Base-by-base conservation (phyloP, 2,888 invertebrate genomes). In the Meteorus cinctellus region DNA sequence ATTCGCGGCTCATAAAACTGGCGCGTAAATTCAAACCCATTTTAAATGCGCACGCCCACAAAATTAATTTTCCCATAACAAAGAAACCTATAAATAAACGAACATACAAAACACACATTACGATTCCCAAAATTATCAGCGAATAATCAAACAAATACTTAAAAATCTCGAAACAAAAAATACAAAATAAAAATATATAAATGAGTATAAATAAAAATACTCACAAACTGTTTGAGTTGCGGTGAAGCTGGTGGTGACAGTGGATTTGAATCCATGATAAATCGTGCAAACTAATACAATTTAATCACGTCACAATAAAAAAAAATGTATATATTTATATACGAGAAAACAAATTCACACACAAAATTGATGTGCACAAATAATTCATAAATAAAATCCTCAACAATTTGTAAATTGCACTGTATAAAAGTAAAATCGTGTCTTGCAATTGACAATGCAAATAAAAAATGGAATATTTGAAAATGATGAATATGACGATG, bases 181-280 rank as follows among this genome's bases (percentile, higher is more conserved):
- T 12, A 41, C 8, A 41, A 41, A 2, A 24, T 24, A 24, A 8
- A 41, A 12, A 41, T 2, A 8, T 12, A 12, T 41, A 2, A 41
- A 8, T 41, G 34, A 68, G 66, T 31, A 14, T 65, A 51, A 71
- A 24, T 51, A 24, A 67, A 48, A 68, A 69, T 69, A 86, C 86
- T 86, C 79, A 87, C 87, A 75, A 80, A 62, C 72, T 86, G 87
- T 79, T 83, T 88, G 45, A 87, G 81, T 75, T 86, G 87, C 60
- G 89, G 89, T 79, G 89, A 89, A 59, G 89, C 89, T 48, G 89
- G 89, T 36, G 89, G 89, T 72, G 89, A 89, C 69, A 89, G 83
- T 66, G 82, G 79, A 74, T 80, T 78, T 4, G 82, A 72, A 60
- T 87, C 86, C 85, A 87, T 87, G 29, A 69, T 80, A 51, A 72